These are phyloP conservation scores for Nemapogon koenigi DNA, from an alignment of 2,888 invertebrate genomes.

Conservation along the genomic window DNA sequence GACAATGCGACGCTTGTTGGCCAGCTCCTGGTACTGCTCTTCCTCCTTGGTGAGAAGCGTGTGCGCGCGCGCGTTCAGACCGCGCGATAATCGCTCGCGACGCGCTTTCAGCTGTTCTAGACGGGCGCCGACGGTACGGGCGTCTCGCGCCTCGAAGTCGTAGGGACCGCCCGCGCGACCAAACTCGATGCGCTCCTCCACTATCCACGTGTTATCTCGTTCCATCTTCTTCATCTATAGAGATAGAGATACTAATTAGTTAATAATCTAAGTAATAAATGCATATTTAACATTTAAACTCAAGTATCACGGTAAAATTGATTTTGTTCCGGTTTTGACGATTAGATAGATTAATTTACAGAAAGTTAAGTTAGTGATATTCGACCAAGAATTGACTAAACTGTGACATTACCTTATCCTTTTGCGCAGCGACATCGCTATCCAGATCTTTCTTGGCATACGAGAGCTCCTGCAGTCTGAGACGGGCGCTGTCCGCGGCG, in stretches of 20 bases:
- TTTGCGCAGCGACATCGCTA: too few species aligned
- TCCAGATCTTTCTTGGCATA: conserved; percentile 23
- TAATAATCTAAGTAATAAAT: too few species aligned
- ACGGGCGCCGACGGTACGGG: conserved; percentile 60
- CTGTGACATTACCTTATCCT: too few species aligned
- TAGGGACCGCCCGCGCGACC: conserved; percentile 74
- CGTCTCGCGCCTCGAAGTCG: conserved; percentile 70
- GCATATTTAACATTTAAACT: too few species aligned
- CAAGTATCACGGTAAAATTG: too few species aligned
- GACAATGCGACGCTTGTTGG: conserved; percentile 71
- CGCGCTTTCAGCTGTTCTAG: conserved; percentile 64
- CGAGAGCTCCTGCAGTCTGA: conserved; percentile 41
- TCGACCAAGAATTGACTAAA: too few species aligned
- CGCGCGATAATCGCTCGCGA: conserved; percentile 71
- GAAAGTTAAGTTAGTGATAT: too few species aligned
- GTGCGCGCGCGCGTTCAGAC: conserved; percentile 86
- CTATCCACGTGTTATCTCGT: conserved; percentile 76
- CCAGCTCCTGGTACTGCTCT: conserved; percentile 69
- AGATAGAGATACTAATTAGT: too few species aligned
- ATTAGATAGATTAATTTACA: too few species aligned
- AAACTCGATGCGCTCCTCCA: conserved; percentile 78
- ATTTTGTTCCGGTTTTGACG: too few species aligned
- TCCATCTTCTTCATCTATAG: conserved; percentile 40
- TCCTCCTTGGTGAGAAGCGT: conserved; percentile 69
- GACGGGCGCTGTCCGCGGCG: neutral